Conservation (phyloP, 2,113 vertebrate genomes). For the Phrynosoma platyrhinos region DNA sequence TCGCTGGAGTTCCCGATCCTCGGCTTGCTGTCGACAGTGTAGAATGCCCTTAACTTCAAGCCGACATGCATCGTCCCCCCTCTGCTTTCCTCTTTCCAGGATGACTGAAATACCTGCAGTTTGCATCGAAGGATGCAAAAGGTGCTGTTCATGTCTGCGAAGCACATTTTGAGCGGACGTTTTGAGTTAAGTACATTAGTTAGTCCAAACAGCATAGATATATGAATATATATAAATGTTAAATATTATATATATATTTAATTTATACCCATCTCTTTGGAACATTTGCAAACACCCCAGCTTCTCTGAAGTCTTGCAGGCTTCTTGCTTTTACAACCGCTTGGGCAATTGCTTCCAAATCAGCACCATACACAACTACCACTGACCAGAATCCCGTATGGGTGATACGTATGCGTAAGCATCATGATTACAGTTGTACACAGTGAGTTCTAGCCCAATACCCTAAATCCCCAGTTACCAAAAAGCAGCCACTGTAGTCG, state of each 20-base stretch:
- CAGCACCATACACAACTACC: conserved; percentile 46
- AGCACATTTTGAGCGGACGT: conserved; percentile 36
- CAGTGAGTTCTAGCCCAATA: too few relatives aligned
- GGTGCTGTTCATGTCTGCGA: conserved; percentile 63
- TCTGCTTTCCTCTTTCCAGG: not conserved
- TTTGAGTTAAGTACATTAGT: not conserved
- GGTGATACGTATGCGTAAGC: too few relatives aligned
- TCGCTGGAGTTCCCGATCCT: too few relatives aligned
- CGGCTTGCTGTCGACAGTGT: too few relatives aligned
- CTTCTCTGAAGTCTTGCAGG: conserved; percentile 39
- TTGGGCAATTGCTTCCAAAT: conserved; percentile 27
- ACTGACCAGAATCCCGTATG: not conserved
- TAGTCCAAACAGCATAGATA: not conserved
- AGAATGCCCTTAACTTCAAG: not conserved
- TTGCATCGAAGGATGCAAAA: conserved; percentile 27
- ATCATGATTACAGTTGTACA: too few relatives aligned
- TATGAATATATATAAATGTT: conserved; percentile 35
- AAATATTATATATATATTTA: conserved; percentile 29
- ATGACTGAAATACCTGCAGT: not conserved
- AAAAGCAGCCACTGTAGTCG: too few relatives aligned
- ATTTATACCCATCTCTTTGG: conserved; percentile 68
- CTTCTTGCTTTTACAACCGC: conserved; percentile 29
- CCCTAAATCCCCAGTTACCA: too few relatives aligned
- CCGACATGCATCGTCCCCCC: not conserved
- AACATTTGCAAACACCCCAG: conserved; percentile 51